Percentiles rank a stretch among this genome's conserved stretches.
Evolutionary conservation across 2,797 vertebrate species (phyloP).

Genomic region (Acipenser ruthenus): DNA sequence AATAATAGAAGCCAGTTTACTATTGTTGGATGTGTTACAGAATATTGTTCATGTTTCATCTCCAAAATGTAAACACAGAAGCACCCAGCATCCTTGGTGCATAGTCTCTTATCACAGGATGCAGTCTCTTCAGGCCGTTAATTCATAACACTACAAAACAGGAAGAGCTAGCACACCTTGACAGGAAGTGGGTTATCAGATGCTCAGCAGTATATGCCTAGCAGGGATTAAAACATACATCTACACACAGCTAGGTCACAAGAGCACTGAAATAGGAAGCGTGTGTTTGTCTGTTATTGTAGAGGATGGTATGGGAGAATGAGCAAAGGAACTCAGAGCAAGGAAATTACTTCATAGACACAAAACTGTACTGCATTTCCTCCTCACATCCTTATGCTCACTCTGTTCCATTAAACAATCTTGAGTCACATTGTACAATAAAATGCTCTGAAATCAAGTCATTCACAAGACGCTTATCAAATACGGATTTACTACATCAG

Average conservation of each 20-base stretch:
- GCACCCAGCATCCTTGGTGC: no score
- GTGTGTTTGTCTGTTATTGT: constrained; percentile 27
- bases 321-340: constrained; percentile 25
- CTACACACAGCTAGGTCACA: constrained; percentile 35
- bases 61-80: no score
- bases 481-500: neutral
- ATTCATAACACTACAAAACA: constrained; percentile 18
- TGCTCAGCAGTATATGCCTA: constrained; percentile 33
- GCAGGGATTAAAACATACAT: constrained; percentile 28
- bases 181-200: constrained; percentile 44
- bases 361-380: constrained; percentile 29
- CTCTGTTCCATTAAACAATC: constrained; percentile 8
- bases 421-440: constrained; percentile 25
- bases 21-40: no score
- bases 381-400: constrained; percentile 24
- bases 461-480: constrained; percentile 6
- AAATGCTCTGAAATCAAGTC: constrained; percentile 21
- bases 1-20: no score
- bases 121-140: constrained; percentile 17
- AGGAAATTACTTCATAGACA: constrained; percentile 46
- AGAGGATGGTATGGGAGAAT: constrained; percentile 46
- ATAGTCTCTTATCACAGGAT: constrained; percentile 32
- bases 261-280: constrained; percentile 29
- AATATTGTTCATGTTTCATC: no score
- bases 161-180: constrained; percentile 47